Evolutionary conservation across 1,140 invertebrate genomes (phyloP).

Genomic region (Leptoteleia sp.): DNA sequence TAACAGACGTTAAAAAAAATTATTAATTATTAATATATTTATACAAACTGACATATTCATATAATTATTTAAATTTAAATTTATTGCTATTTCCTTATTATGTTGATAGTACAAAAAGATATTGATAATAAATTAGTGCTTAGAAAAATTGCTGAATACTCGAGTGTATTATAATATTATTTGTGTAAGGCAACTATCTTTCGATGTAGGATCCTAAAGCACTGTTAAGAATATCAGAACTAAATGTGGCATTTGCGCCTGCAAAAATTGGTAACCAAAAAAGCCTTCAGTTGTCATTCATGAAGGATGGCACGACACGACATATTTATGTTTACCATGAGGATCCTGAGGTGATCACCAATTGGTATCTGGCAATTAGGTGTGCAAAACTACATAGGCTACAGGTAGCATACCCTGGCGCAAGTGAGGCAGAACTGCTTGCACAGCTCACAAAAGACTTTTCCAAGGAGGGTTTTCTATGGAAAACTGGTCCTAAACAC

Average conservation of each 20-base stretch:
- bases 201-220: conserved; percentile 88
- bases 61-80: too few relatives aligned
- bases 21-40: too few relatives aligned
- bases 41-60: too few relatives aligned
- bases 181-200: conserved; percentile 59
- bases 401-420: conserved; percentile 91
- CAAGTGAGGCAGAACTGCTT: conserved; percentile 88
- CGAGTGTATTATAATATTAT: conserved; percentile 2
- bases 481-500: conserved; percentile 91
- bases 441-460: conserved; percentile 90
- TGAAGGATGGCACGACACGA: conserved; percentile 90
- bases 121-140: too few relatives aligned
- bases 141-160: conserved; percentile 6
- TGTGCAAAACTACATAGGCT: conserved; percentile 91
- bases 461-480: conserved; percentile 92
- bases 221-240: conserved; percentile 88
- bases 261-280: conserved; percentile 90
- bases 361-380: conserved; percentile 94
- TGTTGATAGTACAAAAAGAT: conserved; percentile 1
- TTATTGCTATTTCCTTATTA: too few relatives aligned
- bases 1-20: too few relatives aligned
- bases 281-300: conserved; percentile 90
- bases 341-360: conserved; percentile 90
- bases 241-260: conserved; percentile 93
- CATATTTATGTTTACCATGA: conserved; percentile 94